Base-by-base conservation (phyloP, 2,888 invertebrate genomes). In the Drosophila neonasuta region DNA sequence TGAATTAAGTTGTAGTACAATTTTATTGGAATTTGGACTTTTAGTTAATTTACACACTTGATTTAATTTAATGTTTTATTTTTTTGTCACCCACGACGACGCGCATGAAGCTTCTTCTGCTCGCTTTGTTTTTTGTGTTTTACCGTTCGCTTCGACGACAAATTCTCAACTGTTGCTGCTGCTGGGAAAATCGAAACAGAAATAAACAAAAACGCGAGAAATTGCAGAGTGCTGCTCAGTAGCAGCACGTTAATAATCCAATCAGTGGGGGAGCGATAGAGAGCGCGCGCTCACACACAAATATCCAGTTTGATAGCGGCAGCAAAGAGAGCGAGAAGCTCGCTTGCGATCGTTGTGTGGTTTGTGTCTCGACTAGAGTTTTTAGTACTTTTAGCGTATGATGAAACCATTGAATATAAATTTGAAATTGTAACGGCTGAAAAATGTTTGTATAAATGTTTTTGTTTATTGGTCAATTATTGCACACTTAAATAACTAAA, bases 401-500 rank as follows among this genome's bases (percentile, higher is more conserved):
- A 11, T 10, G 1, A 9, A 42, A 58, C 42, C 50, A 11, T 7
- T 44, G 9, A 29, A 24, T 1, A 24, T 6, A 6, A 5, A 6
- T 24, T 24, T 24, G 6, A 24, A 13, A 4, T 30, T 46, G 8
- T 36, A 36, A 3, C 13, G 50, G 8, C 24, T n/a, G n/a, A 46
- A 13, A 9, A 46, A 34, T 4, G 3, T 10, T 5, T 29, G 7
- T 15, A 13, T 55, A 58, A 49, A 30, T 36, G n/a, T 62, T 32
- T 66, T 42, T 56, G 24, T 75, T 66, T 71, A 68, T 78, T 74
- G 60, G 58, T 67, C 67, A 69, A 66, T 86, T 80, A 73, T 79
- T 82, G 68, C 66, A 70, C 62, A 58, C 76, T 79, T 80, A 80
- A 80, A 63, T 11, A 70, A 70, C 86, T 80, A 80, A 62, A 77